Evolutionary conservation across 1,140 invertebrate species (phyloP).

Genomic region (Drosophila arawakana): DNA sequence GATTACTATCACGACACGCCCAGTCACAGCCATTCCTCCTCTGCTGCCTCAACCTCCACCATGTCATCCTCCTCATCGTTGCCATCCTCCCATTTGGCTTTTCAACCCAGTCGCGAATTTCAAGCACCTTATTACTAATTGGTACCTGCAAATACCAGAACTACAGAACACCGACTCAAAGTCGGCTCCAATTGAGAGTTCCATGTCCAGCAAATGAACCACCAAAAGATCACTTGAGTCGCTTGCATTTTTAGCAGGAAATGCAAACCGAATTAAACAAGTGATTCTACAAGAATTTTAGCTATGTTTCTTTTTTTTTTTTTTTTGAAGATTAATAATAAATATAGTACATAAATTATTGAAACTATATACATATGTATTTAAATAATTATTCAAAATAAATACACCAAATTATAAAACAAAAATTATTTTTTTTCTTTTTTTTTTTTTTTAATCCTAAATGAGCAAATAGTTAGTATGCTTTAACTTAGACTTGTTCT

Average conservation of each 20-base stretch:
- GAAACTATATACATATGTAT: no score
- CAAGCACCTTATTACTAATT: conserved; percentile 58
- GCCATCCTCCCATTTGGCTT: neutral
- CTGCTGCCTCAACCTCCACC: neutral
- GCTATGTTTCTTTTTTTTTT: conserved; percentile 12
- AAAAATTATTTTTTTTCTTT: no score
- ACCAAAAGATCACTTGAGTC: conserved; percentile 4
- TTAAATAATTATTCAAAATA: no score
- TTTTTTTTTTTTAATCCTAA: no score
- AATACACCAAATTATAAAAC: no score
- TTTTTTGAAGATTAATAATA: neutral
- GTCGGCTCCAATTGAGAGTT: conserved; percentile 7
- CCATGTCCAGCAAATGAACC: neutral
- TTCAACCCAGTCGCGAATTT: conserved; percentile 58
- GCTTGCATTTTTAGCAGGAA: conserved; percentile 18
- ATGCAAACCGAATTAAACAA: conserved; percentile 21
- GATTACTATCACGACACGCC: neutral
- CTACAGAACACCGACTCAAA: conserved; percentile 14
- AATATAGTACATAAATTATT: no score
- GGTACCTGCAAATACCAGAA: neutral
- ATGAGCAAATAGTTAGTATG: no score
- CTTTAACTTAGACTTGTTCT: no score
- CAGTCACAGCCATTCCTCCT: neutral
- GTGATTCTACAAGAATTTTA: conserved; percentile 5
- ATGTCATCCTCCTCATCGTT: neutral